Conservation (phyloP, 2,888 invertebrate species). For the Campoletis raptor region DNA sequence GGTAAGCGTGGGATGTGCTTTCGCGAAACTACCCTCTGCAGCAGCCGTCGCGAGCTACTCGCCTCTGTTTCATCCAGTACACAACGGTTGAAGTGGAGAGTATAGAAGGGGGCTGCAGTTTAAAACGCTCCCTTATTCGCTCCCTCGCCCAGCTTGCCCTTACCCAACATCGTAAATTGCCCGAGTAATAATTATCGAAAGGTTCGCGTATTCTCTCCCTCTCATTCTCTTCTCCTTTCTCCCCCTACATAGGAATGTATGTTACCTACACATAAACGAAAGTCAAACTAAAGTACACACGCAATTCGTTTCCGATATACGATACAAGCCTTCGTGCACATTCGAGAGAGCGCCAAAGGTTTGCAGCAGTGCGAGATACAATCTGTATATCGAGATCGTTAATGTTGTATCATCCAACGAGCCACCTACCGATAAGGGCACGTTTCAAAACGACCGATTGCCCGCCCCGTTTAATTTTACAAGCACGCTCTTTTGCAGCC, state of each 20-base stretch:
- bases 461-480: constrained; percentile 22
- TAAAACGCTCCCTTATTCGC: constrained; percentile 46
- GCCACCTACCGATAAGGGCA: constrained; percentile 16
- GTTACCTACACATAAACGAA: constrained; percentile 36
- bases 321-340: constrained; percentile 47
- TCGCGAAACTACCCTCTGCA: constrained; percentile 45
- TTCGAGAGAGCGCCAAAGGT: constrained; percentile 15
- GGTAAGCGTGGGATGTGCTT: constrained; percentile 44
- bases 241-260: not conserved
- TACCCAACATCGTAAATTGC: constrained; percentile 62
- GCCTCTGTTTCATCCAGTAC: constrained; percentile 26
- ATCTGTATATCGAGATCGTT: constrained; percentile 56
- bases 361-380: constrained; percentile 47
- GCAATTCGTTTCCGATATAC: constrained; percentile 57
- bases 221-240: constrained; percentile 8
- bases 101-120: constrained; percentile 21
- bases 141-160: constrained; percentile 19
- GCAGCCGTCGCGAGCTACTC: constrained; percentile 34
- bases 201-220: constrained; percentile 18
- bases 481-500: not conserved
- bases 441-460: not conserved
- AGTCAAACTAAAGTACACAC: constrained; percentile 20
- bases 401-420: constrained; percentile 36
- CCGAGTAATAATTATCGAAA: constrained; percentile 66
- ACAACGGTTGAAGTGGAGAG: not conserved